Percentiles rank a stretch among this genome's conserved stretches.
phyloP scores from a whole-genome alignment of 2,888 invertebrate genomes.

The Stenurella melanura region DNA sequence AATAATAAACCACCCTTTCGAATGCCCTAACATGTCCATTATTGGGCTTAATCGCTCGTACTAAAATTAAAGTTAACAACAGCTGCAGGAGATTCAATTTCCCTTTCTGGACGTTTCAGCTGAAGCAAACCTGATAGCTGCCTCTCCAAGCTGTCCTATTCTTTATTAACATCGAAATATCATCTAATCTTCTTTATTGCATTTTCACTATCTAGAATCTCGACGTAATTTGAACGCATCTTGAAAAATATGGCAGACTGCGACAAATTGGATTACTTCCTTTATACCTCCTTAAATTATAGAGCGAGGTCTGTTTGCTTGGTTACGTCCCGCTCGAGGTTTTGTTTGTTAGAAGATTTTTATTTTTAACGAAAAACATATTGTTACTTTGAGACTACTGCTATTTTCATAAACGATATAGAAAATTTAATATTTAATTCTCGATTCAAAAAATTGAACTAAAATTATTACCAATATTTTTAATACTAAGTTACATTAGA shows the following conservation, averaged over 20 bases:
- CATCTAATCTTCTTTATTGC: constrained; percentile 25
- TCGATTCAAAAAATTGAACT: too few species aligned
- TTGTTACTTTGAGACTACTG: background rate
- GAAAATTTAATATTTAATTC: too few species aligned
- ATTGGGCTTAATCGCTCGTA: background rate
- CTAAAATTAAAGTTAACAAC: constrained; percentile 24
- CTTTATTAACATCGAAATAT: constrained; percentile 23
- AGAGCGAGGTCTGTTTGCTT: background rate
- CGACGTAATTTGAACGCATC: constrained; percentile 7
- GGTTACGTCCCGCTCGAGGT: background rate
- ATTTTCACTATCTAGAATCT: constrained; percentile 9
- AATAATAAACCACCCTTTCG: background rate
- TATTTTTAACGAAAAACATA: background rate
- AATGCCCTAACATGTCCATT: background rate
- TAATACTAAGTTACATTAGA: too few species aligned
- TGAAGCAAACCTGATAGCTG: constrained; percentile 19
- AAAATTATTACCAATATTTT: too few species aligned
- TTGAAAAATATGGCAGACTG: background rate
- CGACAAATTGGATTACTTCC: constrained; percentile 14
- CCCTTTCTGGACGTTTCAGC: constrained; percentile 21
- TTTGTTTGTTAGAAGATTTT: background rate
- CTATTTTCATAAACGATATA: background rate
- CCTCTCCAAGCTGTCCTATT: constrained; percentile 23
- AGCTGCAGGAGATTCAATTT: constrained; percentile 28
- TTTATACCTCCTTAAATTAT: constrained; percentile 11